Conservation (phyloP, 2,797 vertebrate genomes). For the Podargus strigoides region DNA sequence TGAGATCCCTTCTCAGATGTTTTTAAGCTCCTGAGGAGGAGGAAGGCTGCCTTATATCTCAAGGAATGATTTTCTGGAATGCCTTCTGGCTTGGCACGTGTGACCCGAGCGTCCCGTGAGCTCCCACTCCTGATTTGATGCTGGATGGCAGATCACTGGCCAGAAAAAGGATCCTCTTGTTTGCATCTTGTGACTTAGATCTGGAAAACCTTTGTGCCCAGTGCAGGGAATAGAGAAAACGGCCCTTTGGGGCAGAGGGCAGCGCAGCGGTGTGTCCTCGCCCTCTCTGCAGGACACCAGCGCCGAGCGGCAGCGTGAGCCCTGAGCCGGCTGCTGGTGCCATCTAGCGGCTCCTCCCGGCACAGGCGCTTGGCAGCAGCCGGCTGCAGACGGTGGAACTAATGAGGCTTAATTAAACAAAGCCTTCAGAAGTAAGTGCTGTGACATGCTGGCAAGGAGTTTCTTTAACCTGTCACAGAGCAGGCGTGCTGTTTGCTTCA, state of each 20-base stretch:
- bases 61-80: neutral
- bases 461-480: neutral
- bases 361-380: neutral
- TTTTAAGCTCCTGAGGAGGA: neutral
- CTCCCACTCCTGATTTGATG: neutral
- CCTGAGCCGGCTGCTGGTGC: neutral
- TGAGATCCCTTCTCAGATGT: neutral
- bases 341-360: neutral
- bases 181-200: neutral
- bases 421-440: neutral
- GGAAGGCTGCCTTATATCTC: neutral
- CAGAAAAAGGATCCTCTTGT: too few species aligned
- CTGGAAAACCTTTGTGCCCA: neutral
- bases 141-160: too few species aligned
- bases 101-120: fast-evolving
- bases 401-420: slow-evolving; percentile 27
- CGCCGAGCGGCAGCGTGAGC: neutral
- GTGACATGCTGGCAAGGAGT: neutral
- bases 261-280: neutral
- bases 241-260: neutral
- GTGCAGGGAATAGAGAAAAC: neutral
- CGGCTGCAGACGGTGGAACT: neutral
- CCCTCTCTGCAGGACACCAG: too few species aligned
- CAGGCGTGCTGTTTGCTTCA: neutral
- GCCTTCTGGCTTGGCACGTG: neutral